These are phyloP conservation scores for Asobara japonica DNA, from an alignment of 1,140 invertebrate genomes.

Conservation along the genomic window DNA sequence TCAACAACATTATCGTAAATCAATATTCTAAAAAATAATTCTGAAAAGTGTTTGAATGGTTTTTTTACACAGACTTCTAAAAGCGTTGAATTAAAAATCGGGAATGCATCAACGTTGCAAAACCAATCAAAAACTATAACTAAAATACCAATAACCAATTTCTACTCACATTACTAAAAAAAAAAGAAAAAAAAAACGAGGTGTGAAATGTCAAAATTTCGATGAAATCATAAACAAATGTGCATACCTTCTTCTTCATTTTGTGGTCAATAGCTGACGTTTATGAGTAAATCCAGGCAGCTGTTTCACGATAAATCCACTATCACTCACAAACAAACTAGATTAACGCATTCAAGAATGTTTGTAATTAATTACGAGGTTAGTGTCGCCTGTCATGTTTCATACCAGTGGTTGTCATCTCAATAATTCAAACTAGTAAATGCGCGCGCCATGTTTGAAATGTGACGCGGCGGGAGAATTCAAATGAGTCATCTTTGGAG, in stretches of 20 bases:
- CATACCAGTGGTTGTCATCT: not conserved
- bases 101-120: too few relatives aligned
- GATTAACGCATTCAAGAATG: not conserved
- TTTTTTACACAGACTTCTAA: too few relatives aligned
- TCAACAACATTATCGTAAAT: too few relatives aligned
- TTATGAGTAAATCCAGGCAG: too few relatives aligned
- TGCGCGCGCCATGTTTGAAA: not conserved
- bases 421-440: not conserved
- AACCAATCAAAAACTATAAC: too few relatives aligned
- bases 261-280: slow-evolving; percentile 32
- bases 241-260: slow-evolving; percentile 61
- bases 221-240: not conserved
- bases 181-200: slow-evolving; percentile 37
- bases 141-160: not conserved
- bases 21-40: too few relatives aligned
- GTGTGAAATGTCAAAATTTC: not conserved
- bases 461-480: not conserved
- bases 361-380: not conserved
- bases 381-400: not conserved
- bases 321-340: not conserved
- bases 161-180: slow-evolving; percentile 15
- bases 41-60: too few relatives aligned
- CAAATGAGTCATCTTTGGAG: too few relatives aligned
- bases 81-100: too few relatives aligned
- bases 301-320: not conserved